These are phyloP conservation scores for Lophotis ruficrista DNA, from an alignment of 2,113 vertebrate species.

Conservation along the genomic window DNA sequence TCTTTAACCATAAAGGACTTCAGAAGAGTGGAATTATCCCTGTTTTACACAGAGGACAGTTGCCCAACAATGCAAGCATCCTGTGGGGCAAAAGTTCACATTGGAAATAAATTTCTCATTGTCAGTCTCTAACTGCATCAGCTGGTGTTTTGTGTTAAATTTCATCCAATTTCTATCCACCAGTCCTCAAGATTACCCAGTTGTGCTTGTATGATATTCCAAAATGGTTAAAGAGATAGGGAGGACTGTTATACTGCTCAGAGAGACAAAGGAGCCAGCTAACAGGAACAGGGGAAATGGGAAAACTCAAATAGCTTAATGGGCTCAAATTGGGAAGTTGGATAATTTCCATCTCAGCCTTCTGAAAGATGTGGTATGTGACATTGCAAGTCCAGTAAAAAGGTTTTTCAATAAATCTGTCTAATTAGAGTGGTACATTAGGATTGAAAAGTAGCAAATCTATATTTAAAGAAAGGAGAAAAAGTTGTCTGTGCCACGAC, in stretches of 20 bases:
- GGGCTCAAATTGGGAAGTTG: conserved; percentile 43
- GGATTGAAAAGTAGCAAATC: conserved; percentile 52
- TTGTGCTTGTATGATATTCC: not conserved
- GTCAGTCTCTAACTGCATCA: not conserved
- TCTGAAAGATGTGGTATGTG: conserved; percentile 8
- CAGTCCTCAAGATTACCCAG: not conserved
- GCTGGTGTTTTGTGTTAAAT: not conserved
- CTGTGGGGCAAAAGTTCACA: not conserved
- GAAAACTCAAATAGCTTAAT: conserved; percentile 50
- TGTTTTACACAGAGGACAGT: not conserved
- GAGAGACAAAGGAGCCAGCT: not conserved
- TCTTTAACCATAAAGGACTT: not conserved
- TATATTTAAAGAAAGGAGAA: conserved; percentile 37
- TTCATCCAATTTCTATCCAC: not conserved
- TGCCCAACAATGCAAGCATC: not conserved
- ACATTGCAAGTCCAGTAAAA: conserved; percentile 46
- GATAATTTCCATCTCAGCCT: conserved; percentile 47
- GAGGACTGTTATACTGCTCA: not conserved
- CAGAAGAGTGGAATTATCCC: not conserved
- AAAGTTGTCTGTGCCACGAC: not conserved
- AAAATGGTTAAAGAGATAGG: not conserved
- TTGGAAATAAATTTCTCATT: not conserved
- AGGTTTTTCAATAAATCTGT: conserved; percentile 58
- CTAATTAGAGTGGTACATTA: conserved; percentile 32
- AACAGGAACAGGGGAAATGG: not conserved